These are phyloP conservation scores for Genyomyrus donnyi DNA, from an alignment of 2,113 vertebrate species.

Conservation along the genomic window DNA sequence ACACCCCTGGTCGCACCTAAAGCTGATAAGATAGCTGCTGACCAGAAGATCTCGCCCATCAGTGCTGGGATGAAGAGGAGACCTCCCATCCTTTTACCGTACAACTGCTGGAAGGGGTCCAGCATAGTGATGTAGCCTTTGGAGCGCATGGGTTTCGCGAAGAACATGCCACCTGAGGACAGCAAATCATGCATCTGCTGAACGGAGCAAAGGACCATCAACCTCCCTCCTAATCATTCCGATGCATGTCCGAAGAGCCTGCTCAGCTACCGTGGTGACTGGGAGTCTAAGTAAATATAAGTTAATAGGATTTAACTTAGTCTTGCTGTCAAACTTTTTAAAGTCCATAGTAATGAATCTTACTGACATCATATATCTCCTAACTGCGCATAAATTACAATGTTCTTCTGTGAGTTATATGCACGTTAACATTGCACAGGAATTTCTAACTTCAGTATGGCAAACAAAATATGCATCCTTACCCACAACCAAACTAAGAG, in stretches of 20 bases:
- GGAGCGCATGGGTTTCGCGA: slow-evolving; percentile 94
- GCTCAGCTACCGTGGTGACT: background rate
- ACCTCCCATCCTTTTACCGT: slow-evolving; percentile 93
- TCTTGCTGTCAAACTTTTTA: background rate
- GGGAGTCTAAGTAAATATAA: background rate
- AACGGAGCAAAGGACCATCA: background rate
- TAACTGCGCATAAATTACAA: background rate
- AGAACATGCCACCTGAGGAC: slow-evolving; percentile 84
- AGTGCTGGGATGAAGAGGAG: slow-evolving; percentile 90
- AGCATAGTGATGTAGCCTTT: slow-evolving; percentile 95
- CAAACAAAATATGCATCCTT: slow-evolving; percentile 14
- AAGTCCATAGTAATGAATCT: background rate
- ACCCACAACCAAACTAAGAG: slow-evolving; percentile 90
- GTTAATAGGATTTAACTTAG: background rate
- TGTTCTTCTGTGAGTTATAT: background rate
- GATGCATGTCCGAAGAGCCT: background rate
- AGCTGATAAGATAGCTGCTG: slow-evolving; percentile 90
- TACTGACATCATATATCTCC: background rate
- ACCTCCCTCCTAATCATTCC: background rate
- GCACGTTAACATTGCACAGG: background rate
- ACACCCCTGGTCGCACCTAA: slow-evolving; percentile 60
- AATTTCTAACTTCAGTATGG: background rate
- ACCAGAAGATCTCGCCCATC: slow-evolving; percentile 99
- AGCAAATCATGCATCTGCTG: slow-evolving; percentile 15
- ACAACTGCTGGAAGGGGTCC: slow-evolving; percentile 92